These are phyloP conservation scores for Struthio camelus DNA, from an alignment of 2,113 vertebrate genomes.

Conservation along the genomic window DNA sequence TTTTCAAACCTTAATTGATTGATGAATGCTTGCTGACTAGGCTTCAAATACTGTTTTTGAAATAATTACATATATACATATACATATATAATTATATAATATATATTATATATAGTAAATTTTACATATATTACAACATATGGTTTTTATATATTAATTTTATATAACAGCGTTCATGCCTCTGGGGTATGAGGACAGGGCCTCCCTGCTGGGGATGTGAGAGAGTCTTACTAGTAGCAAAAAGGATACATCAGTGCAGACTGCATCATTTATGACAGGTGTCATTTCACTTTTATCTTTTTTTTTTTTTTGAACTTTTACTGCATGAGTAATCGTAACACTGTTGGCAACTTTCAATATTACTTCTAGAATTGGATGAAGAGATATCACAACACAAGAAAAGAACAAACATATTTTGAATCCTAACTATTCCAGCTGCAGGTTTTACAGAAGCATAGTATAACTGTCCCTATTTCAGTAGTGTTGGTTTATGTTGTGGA, in stretches of 20 bases:
- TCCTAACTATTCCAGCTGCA: neutral
- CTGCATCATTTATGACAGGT: neutral
- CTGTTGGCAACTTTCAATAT: neutral
- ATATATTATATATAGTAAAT: too few species aligned
- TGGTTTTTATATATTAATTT: too few species aligned
- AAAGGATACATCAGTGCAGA: neutral
- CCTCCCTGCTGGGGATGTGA: neutral
- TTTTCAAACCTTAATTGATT: neutral
- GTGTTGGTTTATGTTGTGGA: rapidly evolving
- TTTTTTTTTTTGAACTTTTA: neutral
- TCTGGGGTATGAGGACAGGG: neutral
- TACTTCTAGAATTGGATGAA: neutral
- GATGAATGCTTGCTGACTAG: neutral
- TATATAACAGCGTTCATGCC: neutral
- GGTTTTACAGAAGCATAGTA: neutral
- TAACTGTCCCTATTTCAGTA: neutral
- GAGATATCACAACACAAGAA: neutral
- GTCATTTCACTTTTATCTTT: neutral
- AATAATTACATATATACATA: too few species aligned
- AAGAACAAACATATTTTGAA: neutral
- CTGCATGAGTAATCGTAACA: neutral
- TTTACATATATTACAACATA: too few species aligned
- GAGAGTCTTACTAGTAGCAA: neutral
- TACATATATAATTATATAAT: too few species aligned
- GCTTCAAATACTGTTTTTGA: neutral